These are phyloP conservation scores for Polypedilum vanderplanki DNA, from an alignment of 1,140 invertebrate species.

Conservation along the genomic window DNA sequence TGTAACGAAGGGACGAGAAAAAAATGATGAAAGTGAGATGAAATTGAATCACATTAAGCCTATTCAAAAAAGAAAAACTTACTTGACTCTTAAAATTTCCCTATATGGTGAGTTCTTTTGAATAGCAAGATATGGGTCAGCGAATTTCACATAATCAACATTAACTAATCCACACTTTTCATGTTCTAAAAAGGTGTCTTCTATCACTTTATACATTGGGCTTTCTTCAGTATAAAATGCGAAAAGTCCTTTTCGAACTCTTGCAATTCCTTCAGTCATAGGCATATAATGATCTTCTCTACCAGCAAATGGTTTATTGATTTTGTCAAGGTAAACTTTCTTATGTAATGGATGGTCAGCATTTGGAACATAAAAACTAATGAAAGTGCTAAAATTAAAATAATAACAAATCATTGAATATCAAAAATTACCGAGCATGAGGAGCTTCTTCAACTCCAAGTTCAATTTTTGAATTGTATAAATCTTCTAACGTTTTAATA, in stretches of 20 bases:
- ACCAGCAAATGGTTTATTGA: constrained; percentile 36
- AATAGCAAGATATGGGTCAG: constrained; percentile 52
- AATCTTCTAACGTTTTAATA: constrained; percentile 31
- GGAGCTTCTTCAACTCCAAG: constrained; percentile 31
- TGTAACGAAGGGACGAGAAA: not conserved
- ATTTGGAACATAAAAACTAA: too few relatives aligned
- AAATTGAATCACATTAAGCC: not conserved
- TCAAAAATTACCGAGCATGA: too few relatives aligned
- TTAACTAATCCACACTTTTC: constrained; percentile 58
- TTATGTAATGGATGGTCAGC: constrained; percentile 34
- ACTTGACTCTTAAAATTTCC: constrained; percentile 57
- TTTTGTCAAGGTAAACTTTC: constrained; percentile 40
- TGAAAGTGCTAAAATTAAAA: too few relatives aligned
- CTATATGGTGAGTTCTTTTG: constrained; percentile 52
- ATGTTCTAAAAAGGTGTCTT: constrained; percentile 54
- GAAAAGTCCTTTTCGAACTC: constrained; percentile 39
- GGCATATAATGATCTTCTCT: constrained; percentile 36
- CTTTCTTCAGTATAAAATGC: constrained; percentile 58
- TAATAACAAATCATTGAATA: too few relatives aligned
- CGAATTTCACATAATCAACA: constrained; percentile 52
- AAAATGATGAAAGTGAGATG: not conserved
- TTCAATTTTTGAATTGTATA: constrained; percentile 31
- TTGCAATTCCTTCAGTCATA: constrained; percentile 36
- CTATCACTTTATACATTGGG: constrained; percentile 52
- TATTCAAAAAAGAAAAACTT: constrained; percentile 31